These are phyloP conservation scores for Hyperopisus bebe DNA, from an alignment of 2,113 vertebrate genomes.

Conservation along the genomic window DNA sequence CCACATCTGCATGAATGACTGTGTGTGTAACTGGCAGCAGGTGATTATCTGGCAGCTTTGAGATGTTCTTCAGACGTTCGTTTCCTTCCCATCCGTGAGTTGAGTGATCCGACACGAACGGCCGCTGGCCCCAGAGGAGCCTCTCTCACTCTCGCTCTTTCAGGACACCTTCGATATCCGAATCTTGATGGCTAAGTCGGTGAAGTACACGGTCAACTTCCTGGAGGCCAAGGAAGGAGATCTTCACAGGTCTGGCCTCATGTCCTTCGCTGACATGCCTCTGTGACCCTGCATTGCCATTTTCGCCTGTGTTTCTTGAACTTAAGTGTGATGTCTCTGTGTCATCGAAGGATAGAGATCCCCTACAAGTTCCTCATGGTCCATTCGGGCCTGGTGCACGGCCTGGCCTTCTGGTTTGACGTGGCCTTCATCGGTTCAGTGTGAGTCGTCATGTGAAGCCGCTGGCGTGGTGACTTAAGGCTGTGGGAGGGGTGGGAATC, in stretches of 20 bases:
- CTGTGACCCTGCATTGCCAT: neutral
- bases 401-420: slow-evolving; percentile 68
- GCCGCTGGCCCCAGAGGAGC: neutral
- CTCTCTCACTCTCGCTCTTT: neutral
- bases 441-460: slow-evolving; percentile 44
- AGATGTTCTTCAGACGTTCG: neutral
- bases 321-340: neutral
- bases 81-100: neutral
- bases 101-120: neutral
- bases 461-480: neutral
- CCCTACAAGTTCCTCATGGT: slow-evolving; percentile 67
- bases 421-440: slow-evolving; percentile 67
- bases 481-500: neutral
- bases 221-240: slow-evolving; percentile 62
- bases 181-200: slow-evolving; percentile 67
- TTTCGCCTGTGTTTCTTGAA: neutral
- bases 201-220: slow-evolving; percentile 70
- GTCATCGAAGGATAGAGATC: slow-evolving; percentile 52
- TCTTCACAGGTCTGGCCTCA: slow-evolving; percentile 52
- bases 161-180: slow-evolving; percentile 70
- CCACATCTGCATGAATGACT: neutral
- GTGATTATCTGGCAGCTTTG: neutral
- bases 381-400: slow-evolving; percentile 69
- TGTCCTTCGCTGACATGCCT: neutral
- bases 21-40: neutral